Conservation (phyloP, 2,797 vertebrate species). For the Neopelma chrysocephalum region DNA sequence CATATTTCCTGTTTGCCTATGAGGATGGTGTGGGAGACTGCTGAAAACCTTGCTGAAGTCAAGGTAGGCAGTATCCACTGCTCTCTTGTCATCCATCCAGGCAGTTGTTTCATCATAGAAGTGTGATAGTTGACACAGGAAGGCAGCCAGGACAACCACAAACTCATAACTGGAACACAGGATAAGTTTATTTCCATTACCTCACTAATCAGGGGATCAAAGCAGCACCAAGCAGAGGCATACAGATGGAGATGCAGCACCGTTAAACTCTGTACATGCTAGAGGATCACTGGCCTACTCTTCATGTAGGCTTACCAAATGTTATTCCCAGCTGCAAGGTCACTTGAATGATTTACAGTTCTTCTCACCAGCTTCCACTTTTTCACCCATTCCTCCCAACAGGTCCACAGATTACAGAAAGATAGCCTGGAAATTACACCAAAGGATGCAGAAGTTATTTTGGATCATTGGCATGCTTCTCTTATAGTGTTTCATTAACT, state of each 20-base stretch:
- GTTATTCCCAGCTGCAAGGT: neutral
- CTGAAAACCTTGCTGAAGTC: neutral
- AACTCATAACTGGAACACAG: neutral
- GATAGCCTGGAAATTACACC: neutral
- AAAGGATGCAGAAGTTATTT: neutral
- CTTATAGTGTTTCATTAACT: slow-evolving; percentile 12
- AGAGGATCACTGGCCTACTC: neutral
- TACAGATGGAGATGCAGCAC: neutral
- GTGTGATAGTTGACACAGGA: neutral
- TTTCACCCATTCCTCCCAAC: neutral
- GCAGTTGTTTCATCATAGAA: neutral
- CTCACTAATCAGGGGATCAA: neutral
- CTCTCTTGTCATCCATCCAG: neutral
- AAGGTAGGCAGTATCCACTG: accelerated
- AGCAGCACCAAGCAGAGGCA: neutral
- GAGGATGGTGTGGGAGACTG: neutral
- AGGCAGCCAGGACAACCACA: neutral
- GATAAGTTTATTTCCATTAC: neutral
- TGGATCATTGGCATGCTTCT: neutral
- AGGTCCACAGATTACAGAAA: neutral
- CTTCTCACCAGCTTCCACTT: neutral
- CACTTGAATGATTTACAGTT: neutral
- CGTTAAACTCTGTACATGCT: neutral
- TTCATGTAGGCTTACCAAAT: neutral
- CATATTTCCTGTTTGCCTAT: neutral